A percentile compares a stretch with the other conserved stretches of the same genome.
phyloP scores from a whole-genome alignment of 1,140 invertebrate genomes.

The Druon quercuslanigerum region DNA sequence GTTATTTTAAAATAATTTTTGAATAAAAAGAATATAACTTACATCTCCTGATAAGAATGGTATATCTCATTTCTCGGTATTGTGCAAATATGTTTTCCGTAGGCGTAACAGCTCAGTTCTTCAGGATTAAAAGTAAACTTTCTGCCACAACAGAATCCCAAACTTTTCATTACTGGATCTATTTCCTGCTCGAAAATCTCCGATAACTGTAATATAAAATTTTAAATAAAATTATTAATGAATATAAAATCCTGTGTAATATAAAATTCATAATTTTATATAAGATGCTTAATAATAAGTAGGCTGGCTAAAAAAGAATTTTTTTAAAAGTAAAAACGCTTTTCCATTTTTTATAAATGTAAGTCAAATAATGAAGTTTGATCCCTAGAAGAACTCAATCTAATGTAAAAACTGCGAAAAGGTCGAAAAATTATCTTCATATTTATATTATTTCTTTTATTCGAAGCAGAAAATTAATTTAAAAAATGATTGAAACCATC shows the following conservation, averaged over 20 bases:
- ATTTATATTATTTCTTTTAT: too few relatives aligned
- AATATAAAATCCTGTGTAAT: neutral
- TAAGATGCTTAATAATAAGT: neutral
- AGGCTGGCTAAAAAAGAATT: too few relatives aligned
- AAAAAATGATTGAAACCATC: too few relatives aligned
- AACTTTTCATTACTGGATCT: conserved; percentile 97
- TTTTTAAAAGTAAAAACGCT: too few relatives aligned
- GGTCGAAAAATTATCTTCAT: too few relatives aligned
- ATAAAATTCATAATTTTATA: too few relatives aligned
- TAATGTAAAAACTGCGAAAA: too few relatives aligned
- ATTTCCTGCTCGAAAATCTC: conserved; percentile 99
- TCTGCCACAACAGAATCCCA: conserved; percentile 99
- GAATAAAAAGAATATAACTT: conserved; percentile 59
- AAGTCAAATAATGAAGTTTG: too few relatives aligned
- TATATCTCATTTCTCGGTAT: conserved; percentile 99
- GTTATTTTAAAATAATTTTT: too few relatives aligned
- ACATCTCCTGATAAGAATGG: conserved; percentile 98
- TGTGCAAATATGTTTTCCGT: conserved; percentile 98
- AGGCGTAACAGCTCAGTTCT: conserved; percentile 93
- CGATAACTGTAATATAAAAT: conserved; percentile 83
- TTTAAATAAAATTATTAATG: conserved; percentile 38
- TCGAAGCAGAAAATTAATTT: too few relatives aligned
- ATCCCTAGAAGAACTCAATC: too few relatives aligned
- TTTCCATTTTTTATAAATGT: too few relatives aligned
- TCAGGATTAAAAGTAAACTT: conserved; percentile 99